Evolutionary conservation across 2,797 vertebrate genomes (phyloP).

Genomic region (Geotrypetes seraphini): DNA sequence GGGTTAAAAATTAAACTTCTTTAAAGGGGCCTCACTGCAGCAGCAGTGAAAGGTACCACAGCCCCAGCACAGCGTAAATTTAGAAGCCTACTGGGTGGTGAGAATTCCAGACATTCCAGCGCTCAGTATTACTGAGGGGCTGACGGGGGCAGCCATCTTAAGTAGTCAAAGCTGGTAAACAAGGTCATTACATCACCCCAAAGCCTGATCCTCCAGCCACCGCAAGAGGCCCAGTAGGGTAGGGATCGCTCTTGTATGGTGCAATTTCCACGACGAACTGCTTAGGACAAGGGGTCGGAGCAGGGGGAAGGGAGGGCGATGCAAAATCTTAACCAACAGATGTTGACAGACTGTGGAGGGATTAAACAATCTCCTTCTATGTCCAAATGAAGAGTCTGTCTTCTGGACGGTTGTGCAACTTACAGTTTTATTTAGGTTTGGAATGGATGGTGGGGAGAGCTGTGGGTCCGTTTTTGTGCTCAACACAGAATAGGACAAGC

Average conservation of each 20-base stretch:
- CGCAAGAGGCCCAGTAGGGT: background rate
- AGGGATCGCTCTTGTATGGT: too few species aligned
- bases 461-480: too few species aligned
- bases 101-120: constrained; percentile 23
- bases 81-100: constrained; percentile 23
- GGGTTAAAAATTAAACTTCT: constrained; percentile 4
- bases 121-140: constrained; percentile 1
- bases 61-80: constrained; percentile 30
- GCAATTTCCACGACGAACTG: too few species aligned
- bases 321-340: too few species aligned
- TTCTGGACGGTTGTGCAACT: too few species aligned
- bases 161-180: constrained; percentile 24
- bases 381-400: too few species aligned
- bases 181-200: constrained; percentile 21
- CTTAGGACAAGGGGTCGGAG: too few species aligned
- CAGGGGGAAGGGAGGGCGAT: too few species aligned
- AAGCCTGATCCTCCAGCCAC: background rate
- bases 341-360: constrained; percentile 3
- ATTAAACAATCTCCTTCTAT: too few species aligned
- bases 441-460: too few species aligned
- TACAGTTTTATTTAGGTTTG: too few species aligned
- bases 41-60: constrained; percentile 14
- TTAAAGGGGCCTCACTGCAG: constrained; percentile 19
- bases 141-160: constrained; percentile 15
- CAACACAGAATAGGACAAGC: too few species aligned